phyloP scores from a whole-genome alignment of 2,797 vertebrate genomes.

The Euthynnus affinis region DNA sequence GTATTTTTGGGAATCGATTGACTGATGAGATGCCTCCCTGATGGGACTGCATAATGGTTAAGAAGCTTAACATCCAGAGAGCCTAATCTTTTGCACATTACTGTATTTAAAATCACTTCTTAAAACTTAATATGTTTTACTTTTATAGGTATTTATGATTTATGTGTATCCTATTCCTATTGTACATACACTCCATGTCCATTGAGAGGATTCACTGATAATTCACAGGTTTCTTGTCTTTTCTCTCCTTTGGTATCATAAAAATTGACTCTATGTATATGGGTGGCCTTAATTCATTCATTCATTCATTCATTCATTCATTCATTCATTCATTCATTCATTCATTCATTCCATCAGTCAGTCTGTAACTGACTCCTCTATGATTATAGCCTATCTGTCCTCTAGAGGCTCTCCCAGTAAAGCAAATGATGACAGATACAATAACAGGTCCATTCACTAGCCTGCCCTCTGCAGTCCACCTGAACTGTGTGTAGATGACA shows the following conservation, averaged over 20 bases:
- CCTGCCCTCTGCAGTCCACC: background rate
- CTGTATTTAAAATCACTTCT: no score
- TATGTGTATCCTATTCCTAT: background rate
- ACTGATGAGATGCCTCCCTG: no score
- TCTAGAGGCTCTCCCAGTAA: constrained; percentile 29
- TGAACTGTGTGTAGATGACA: background rate
- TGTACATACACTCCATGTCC: no score
- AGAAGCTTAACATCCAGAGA: no score
- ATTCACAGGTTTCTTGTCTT: background rate
- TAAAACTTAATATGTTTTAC: no score
- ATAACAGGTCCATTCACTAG: background rate
- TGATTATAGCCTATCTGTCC: constrained; percentile 29
- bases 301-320: constrained; percentile 7
- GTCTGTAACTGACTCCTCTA: constrained; percentile 1
- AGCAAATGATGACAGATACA: constrained; percentile 1
- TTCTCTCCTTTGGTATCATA: background rate
- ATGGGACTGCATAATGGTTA: no score
- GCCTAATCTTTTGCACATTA: no score
- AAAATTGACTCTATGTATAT: background rate
- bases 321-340: constrained; percentile 7
- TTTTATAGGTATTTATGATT: no score
- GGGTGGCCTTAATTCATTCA: background rate
- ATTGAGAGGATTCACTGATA: background rate
- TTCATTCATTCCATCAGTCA: constrained; percentile 6
- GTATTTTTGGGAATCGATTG: no score